Base-by-base conservation (phyloP, 2,113 vertebrate species). In the Semnornis frantzii region DNA sequence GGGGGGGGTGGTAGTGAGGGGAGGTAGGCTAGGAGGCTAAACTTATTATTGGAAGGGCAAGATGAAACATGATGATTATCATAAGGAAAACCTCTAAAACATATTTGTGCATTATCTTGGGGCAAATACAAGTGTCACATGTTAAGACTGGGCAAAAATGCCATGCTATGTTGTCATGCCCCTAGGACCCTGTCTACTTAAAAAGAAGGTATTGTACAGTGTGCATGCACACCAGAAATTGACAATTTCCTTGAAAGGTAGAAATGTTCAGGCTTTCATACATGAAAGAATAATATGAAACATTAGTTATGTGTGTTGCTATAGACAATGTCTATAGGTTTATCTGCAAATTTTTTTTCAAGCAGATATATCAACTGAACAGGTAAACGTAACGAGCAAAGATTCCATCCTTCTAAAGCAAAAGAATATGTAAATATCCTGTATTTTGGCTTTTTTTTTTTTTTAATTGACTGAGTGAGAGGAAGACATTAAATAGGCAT, bases 11-110 rank as follows among this genome's bases (percentile, higher is more conserved):
- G 37, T 37, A 50, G 15, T 4, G 44, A 58, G 42, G 3, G 20
- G 4, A 76, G 78, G 3, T 33, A 62, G 42, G 17, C 28, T 73
- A 93, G 85, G 30, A 95, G 59, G 81, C 93, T 92, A 64, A 90
- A 91, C 88, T 87, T 87, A 31, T 94, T 94, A 92, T 92, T 97
- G 96, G 90, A 96, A 97, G 71, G 93, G 94, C 90, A 96, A 95
- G 95, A 97, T 66, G 90, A 97, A 96, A 96, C 92, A 86, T 79
- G 89, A 87, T 95, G 80, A 94, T 97, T 96, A 94, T 92, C 92
- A 93, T 95, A 87, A 96, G 88, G 89, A 93, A 97, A 95, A 89
- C 66, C 89, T 89, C 87, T 95, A 87, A 96, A 97, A 96, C 44
- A 8, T 96, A 93, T 97, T 96, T 97, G 96, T 94, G 84, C 87